A percentile compares a stretch with the other conserved stretches of the same genome.
Evolutionary conservation across 2,113 vertebrate genomes (phyloP).

Genomic region (Meleagris gallopavo): DNA sequence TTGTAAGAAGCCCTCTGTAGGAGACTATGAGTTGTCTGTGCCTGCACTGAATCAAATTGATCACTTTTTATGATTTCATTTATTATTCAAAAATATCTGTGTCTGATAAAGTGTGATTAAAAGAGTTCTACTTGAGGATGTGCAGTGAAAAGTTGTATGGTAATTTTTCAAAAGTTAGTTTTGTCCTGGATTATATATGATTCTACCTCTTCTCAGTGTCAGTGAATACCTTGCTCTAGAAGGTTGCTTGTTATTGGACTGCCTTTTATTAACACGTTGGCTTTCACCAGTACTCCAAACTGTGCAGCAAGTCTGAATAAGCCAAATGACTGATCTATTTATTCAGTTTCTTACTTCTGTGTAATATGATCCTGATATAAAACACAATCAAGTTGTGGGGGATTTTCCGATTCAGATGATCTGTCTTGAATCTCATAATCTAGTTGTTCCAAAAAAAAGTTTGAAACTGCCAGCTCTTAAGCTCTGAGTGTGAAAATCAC

Average conservation of each 20-base stretch:
- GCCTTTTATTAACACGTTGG: background rate
- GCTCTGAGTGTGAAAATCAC: background rate
- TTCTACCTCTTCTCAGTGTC: background rate
- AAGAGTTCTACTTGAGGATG: background rate
- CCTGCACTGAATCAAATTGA: background rate
- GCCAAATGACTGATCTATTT: background rate
- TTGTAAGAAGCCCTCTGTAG: background rate
- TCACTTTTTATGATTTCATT: background rate
- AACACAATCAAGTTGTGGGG: background rate
- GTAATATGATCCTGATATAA: background rate
- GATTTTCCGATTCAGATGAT: background rate
- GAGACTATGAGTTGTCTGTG: background rate
- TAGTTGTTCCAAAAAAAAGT: background rate
- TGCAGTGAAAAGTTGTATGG: background rate
- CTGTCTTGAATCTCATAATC: background rate
- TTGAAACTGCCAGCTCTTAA: background rate
- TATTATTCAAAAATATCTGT: background rate
- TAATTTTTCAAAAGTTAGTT: background rate
- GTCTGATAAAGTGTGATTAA: background rate
- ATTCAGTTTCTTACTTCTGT: background rate
- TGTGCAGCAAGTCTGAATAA: background rate
- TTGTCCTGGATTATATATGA: background rate
- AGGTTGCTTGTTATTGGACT: background rate
- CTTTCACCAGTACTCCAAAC: background rate
- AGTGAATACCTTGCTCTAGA: background rate